Base-by-base conservation (phyloP, 2,113 vertebrate genomes). In the Cyprinodon variegatus region DNA sequence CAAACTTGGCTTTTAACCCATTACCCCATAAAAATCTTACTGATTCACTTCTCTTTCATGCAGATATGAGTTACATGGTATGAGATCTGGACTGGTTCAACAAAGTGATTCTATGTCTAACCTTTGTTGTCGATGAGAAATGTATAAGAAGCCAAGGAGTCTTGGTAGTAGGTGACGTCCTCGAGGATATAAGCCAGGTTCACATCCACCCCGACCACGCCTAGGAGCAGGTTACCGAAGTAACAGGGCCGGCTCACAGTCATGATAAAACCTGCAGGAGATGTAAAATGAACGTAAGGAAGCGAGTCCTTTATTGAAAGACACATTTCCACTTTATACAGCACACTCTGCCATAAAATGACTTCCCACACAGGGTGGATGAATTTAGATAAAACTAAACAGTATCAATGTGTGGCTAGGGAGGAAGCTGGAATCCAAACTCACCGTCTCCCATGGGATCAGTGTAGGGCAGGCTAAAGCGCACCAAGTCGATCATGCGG, bases 81-180 rank as follows among this genome's bases (percentile, higher is more conserved):
- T 37, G 41, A 57, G 17, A 57, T 57, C 2, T 17, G 14, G 50
- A 57, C n/a, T n/a, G 66, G 66, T 63, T 76, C 22, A n/a, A 60
- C 48, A 36, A 41, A 15, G 3, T 48, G 11, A 2, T 20, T 0
- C 17, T 66, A n/a, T 12, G 61, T 84, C 87, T 88, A 89, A 99
- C 98, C 98, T 98, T 99, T 99, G 89, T 99, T 97, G 90, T 99
- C 97, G 13, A 99, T 99, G 78, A 99, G 97, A 89, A 98, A 99
- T 0, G 98, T 99, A 91, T 99, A 99, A 36, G 98, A 99, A 6
- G 97, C 97, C 93, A 99, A 88, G 0, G 97, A 98, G 88, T 99
- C 98, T 78, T 99, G 98, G 82, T 99, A 99, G 87, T 99, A 99
- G 0, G 98, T 99, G 84, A 99, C 98, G 3, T 99, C 98, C 90